These are phyloP conservation scores for Brachyalestes nurse DNA, from an alignment of 2,797 vertebrate species.

Conservation along the genomic window DNA sequence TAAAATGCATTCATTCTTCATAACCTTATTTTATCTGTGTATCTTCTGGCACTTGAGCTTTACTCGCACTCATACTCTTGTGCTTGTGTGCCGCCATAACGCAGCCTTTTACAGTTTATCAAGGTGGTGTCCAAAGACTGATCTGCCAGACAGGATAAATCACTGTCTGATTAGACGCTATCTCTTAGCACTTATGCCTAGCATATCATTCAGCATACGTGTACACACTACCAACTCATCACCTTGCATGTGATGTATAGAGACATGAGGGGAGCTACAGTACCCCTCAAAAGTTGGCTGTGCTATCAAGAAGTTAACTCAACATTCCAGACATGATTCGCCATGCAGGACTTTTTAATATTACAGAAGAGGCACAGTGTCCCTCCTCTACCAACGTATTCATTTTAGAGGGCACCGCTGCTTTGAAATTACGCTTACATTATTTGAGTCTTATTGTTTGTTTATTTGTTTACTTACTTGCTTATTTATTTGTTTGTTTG, in stretches of 20 bases:
- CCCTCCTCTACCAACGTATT: constrained; percentile 1
- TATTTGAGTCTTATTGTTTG: not conserved
- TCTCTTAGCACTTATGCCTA: not conserved
- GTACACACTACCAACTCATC: not conserved
- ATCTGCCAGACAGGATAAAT: not conserved
- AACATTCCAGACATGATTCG: not conserved
- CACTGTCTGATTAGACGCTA: no score
- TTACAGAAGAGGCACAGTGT: constrained; percentile 3
- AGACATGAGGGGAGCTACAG: not conserved
- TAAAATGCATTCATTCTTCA: not conserved
- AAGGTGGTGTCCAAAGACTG: not conserved
- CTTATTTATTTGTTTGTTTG: no score
- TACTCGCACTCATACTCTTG: no score
- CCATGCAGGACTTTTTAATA: constrained; percentile 1
- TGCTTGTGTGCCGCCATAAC: not conserved
- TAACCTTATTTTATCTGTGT: no score
- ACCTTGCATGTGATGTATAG: constrained; percentile 4
- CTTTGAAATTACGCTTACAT: not conserved
- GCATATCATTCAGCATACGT: not conserved
- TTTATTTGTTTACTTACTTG: no score
- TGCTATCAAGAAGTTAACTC: not conserved
- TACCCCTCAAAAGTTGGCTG: not conserved
- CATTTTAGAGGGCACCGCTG: constrained; percentile 5
- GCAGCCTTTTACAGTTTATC: not conserved
- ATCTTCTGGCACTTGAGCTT: not conserved